Percentiles rank a stretch among this genome's conserved stretches.
Evolutionary conservation across 2,113 vertebrate genomes (phyloP).

Genomic region (Nibea coibor): DNA sequence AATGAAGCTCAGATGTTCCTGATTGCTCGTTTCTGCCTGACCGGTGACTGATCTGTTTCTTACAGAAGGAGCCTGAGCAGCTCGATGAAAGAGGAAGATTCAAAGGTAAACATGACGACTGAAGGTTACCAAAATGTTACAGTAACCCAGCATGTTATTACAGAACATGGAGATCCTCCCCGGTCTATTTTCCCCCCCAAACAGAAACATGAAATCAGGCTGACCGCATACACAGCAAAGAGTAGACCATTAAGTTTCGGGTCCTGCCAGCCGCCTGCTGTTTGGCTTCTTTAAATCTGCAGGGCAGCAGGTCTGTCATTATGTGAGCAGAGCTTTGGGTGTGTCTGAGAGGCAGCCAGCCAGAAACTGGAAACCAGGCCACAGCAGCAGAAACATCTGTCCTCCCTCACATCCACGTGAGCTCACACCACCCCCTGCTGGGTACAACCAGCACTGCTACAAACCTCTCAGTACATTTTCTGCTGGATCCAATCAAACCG

Average conservation of each 20-base stretch:
- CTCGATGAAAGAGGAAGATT: slow-evolving; percentile 16
- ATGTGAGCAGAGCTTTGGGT: slow-evolving; percentile 69
- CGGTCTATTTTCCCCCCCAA: slow-evolving; percentile 38
- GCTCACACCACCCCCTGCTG: slow-evolving; percentile 50
- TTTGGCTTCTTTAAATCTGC: slow-evolving; percentile 48
- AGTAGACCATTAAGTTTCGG: slow-evolving; percentile 11
- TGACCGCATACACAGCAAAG: slow-evolving; percentile 41
- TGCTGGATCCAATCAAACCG: too few species aligned
- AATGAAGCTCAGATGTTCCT: background rate
- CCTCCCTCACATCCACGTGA: background rate
- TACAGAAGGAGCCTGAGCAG: background rate
- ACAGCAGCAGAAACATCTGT: slow-evolving; percentile 57
- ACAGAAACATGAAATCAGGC: slow-evolving; percentile 57
- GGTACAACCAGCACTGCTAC: background rate
- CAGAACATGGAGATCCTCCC: slow-evolving; percentile 45
- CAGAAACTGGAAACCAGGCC: slow-evolving; percentile 64
- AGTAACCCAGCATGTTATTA: slow-evolving; percentile 55
- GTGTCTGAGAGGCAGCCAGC: slow-evolving; percentile 65
- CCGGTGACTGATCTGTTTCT: background rate
- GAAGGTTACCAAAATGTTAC: slow-evolving; percentile 43
- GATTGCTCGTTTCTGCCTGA: background rate
- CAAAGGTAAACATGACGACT: slow-evolving; percentile 1
- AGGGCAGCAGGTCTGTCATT: slow-evolving; percentile 68
- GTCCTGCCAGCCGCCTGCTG: slow-evolving; percentile 35
- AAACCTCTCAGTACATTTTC: background rate